These are phyloP conservation scores for Mixornis gularis DNA, from an alignment of 2,113 vertebrate genomes.

Conservation along the genomic window DNA sequence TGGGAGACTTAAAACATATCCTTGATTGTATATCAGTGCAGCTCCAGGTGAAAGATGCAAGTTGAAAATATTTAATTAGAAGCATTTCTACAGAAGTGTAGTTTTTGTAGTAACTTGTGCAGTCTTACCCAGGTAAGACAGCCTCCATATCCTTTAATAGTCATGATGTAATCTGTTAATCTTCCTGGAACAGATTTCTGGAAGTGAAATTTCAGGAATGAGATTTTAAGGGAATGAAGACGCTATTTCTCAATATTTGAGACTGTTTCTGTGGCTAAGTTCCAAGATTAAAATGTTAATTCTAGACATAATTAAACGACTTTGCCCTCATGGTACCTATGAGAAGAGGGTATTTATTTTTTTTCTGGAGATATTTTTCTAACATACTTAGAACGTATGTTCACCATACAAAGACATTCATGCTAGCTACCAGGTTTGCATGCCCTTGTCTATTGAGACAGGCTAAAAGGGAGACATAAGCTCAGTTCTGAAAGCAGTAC, in stretches of 20 bases:
- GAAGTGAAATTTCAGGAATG: neutral
- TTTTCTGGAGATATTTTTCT: neutral
- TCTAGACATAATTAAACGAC: neutral
- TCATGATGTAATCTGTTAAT: neutral
- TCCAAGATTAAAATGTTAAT: neutral
- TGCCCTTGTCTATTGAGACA: neutral
- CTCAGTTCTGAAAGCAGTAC: neutral
- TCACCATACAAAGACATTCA: neutral
- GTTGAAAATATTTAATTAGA: neutral
- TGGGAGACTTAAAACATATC: neutral
- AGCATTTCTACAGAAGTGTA: neutral
- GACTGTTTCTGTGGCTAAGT: neutral
- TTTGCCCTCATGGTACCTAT: neutral
- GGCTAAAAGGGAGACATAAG: neutral
- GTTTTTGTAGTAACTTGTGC: neutral
- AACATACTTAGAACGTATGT: neutral
- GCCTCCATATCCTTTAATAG: neutral
- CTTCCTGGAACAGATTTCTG: neutral
- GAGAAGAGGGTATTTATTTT: rapidly evolving
- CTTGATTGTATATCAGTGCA: neutral
- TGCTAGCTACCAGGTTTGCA: neutral
- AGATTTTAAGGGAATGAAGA: neutral
- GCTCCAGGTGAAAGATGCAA: neutral
- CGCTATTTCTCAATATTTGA: neutral
- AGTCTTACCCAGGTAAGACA: neutral